A percentile compares a stretch with the other conserved stretches of the same genome.
Conservation (phyloP, 2,888 invertebrate species). For the Parnassius smintheus region DNA sequence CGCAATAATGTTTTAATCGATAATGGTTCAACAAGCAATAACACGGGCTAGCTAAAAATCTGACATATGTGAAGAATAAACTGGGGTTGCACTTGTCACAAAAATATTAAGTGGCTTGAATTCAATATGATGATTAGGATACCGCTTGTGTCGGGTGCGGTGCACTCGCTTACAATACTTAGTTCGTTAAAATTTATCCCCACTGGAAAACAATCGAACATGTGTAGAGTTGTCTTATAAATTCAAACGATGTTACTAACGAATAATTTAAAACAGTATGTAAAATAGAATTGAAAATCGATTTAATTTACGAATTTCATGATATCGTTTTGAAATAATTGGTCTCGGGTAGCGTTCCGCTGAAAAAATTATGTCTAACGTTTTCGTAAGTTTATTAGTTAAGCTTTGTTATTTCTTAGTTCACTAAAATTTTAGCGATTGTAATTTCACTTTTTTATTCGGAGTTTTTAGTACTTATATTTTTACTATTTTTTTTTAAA, state of each 20-base stretch:
- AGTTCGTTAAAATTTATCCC: conserved; percentile 66
- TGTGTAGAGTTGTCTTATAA: conserved; percentile 34
- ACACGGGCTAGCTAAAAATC: conserved; percentile 44
- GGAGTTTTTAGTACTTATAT: too few relatives aligned
- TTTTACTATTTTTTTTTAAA: too few relatives aligned
- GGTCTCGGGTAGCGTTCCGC: too few relatives aligned
- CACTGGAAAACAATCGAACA: conserved; percentile 32
- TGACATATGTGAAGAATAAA: conserved; percentile 56
- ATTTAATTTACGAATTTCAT: too few relatives aligned
- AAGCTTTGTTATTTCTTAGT: too few relatives aligned
- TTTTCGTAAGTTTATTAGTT: too few relatives aligned
- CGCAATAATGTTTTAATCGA: conserved; percentile 34
- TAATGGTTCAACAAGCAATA: conserved; percentile 32
- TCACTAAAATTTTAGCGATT: too few relatives aligned
- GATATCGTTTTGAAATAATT: too few relatives aligned
- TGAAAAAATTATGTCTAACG: too few relatives aligned
- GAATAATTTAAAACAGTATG: too few relatives aligned
- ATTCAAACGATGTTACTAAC: neutral
- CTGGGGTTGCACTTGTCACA: conserved; percentile 64
- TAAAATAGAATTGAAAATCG: too few relatives aligned
- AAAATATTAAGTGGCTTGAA: conserved; percentile 63
- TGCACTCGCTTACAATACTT: conserved; percentile 51
- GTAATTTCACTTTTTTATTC: too few relatives aligned
- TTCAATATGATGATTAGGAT: conserved; percentile 72
- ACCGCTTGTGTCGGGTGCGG: conserved; percentile 40